These are phyloP conservation scores for Cyprinodon tularosa DNA, from an alignment of 2,113 vertebrate species.

Conservation along the genomic window DNA sequence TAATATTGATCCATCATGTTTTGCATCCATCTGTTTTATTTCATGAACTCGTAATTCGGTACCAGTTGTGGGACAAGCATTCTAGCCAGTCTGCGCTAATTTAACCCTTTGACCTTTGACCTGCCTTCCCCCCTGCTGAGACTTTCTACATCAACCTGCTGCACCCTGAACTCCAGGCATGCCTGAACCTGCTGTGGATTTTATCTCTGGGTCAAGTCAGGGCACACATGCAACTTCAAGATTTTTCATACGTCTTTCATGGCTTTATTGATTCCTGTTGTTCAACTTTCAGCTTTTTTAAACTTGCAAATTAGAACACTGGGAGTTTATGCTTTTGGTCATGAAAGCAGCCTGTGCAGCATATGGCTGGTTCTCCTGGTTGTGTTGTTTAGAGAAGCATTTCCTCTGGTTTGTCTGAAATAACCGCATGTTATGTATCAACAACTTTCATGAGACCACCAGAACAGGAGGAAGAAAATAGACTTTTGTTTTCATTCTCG, in stretches of 20 bases:
- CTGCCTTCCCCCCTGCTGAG: slow-evolving; percentile 47
- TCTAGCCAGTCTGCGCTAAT: slow-evolving; percentile 58
- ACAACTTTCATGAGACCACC: slow-evolving; percentile 43
- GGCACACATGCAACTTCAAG: slow-evolving; percentile 12
- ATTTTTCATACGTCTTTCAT: background rate
- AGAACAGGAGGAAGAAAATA: background rate
- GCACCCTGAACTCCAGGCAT: slow-evolving; percentile 55
- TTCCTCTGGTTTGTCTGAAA: slow-evolving; percentile 46
- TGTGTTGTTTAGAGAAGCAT: slow-evolving; percentile 55
- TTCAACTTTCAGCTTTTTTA: background rate
- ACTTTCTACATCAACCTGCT: slow-evolving; percentile 53
- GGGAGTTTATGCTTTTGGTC: slow-evolving; percentile 20
- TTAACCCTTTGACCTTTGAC: slow-evolving; percentile 68
- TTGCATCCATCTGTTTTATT: slow-evolving; percentile 32
- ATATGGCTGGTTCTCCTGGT: slow-evolving; percentile 35
- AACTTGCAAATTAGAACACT: background rate
- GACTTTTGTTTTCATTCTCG: slow-evolving; percentile 14
- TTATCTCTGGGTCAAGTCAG: slow-evolving; percentile 47
- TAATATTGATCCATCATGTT: background rate
- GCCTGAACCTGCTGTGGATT: slow-evolving; percentile 50
- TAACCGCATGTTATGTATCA: slow-evolving; percentile 65
- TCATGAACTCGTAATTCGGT: slow-evolving; percentile 27
- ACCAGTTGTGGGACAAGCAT: slow-evolving; percentile 31
- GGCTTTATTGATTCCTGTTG: background rate
- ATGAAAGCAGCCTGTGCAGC: slow-evolving; percentile 20